Conservation (phyloP, 2,888 invertebrate genomes). For the Isotomurus palustris region DNA sequence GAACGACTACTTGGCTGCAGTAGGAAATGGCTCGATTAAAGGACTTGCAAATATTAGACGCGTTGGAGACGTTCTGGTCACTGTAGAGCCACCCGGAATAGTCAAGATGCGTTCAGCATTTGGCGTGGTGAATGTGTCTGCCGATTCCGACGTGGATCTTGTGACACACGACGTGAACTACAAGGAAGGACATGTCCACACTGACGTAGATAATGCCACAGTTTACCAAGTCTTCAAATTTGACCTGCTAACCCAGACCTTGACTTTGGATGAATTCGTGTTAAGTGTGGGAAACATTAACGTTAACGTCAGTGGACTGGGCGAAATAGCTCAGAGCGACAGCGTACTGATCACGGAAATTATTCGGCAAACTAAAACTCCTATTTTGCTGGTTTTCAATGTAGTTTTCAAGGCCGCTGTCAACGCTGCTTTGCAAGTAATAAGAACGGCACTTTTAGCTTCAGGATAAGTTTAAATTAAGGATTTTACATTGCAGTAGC, state of each 20-base stretch:
- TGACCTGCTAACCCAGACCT: background rate
- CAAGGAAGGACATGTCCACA: background rate
- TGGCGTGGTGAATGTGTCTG: background rate
- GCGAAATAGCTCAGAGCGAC: background rate
- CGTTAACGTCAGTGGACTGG: background rate
- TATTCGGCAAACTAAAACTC: background rate
- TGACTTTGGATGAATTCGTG: conserved; percentile 1
- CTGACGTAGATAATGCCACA: background rate
- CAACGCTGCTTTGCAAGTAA: background rate
- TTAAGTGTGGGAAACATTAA: background rate
- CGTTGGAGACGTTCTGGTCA: background rate
- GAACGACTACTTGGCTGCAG: no score
- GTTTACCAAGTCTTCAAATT: background rate
- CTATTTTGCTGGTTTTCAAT: background rate
- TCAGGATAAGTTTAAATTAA: no score
- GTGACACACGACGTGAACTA: no score
- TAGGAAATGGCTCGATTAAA: background rate
- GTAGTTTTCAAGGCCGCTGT: background rate
- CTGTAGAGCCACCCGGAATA: background rate
- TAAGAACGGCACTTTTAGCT: background rate
- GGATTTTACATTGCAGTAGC: no score
- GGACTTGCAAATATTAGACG: background rate
- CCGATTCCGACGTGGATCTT: no score
- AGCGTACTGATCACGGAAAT: background rate
- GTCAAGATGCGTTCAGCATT: background rate